Evolutionary conservation across 2,113 vertebrate species (phyloP), one percentile per base, ranked within the genome.

Genomic region (Nycticebus coucang): DNA sequence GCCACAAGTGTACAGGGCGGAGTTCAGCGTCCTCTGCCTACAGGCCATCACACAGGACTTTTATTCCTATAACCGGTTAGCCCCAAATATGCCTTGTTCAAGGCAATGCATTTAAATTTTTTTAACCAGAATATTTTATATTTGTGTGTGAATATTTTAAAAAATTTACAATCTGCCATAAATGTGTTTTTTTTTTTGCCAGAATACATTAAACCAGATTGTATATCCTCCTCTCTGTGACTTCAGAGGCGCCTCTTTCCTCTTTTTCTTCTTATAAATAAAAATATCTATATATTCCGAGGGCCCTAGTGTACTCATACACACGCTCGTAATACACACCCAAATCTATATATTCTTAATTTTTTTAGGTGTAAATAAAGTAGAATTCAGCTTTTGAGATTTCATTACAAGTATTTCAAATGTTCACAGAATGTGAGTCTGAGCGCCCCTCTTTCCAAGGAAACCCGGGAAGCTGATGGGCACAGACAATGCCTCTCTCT

Each of bases 121-220:
- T 62, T 94, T 68, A 77, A 83, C 53, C 74, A 74, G 57, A 97
- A 92, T 90, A 55, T 91, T 45, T 77, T 98, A 72, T 95, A 92
- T 90, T 97, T 94, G 78, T 89, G 79, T 66, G 79, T 93, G 86
- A 81, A 37, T 96, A 41, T 91, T 97, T 98, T 77, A 94, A 74
- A 57, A 84, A 95, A 95, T 96, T 97, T 97, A 87, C 81, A 86
- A 15, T 78, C 90, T 75, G 69, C 19, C 72, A 92, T 97, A 95
- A 98, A 97, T 97, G 93, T 81, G 93, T 85, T 97, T 97, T 93
- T 81, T 93, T 85, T 95, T 97, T 98, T 95, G 81, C 82, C 89
- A 92, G 66, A 83, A 35, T 87, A 89, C 50, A 75, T 68, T 92
- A 90, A 97, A 77, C 6, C 33, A 85, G 94, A 96, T 96, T 94